These are phyloP conservation scores for Burhinus oedicnemus DNA, from an alignment of 2,113 vertebrate genomes.

Conservation along the genomic window DNA sequence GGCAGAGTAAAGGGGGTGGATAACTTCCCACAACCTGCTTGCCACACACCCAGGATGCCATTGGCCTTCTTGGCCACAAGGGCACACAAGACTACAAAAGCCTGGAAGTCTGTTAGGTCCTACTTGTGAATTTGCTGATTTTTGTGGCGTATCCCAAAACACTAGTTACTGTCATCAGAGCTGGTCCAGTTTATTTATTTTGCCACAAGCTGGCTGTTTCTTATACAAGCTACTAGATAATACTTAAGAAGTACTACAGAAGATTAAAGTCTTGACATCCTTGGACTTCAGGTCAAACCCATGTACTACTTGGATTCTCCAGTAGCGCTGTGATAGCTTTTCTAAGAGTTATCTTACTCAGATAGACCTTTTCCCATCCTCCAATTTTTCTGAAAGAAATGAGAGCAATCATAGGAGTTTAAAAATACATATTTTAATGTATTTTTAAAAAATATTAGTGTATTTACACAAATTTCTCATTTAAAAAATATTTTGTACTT, in stretches of 20 bases:
- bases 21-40: no score
- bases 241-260: not conserved
- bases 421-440: not conserved
- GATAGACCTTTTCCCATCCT: not conserved
- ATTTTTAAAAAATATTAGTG: constrained; percentile 23
- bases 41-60: no score
- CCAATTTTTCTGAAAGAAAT: not conserved
- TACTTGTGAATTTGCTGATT: not conserved
- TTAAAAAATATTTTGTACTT: not conserved
- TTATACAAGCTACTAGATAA: not conserved
- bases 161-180: not conserved
- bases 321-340: not conserved
- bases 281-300: not conserved
- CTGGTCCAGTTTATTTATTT: not conserved
- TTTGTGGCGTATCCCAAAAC: not conserved
- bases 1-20: no score
- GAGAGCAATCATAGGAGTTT: not conserved
- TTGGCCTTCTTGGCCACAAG: no score
- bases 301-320: not conserved
- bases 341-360: not conserved
- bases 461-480: constrained; percentile 25
- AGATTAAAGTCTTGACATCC: not conserved
- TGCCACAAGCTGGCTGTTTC: not conserved
- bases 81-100: not conserved
- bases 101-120: not conserved